phyloP scores from a whole-genome alignment of 1,140 invertebrate species.

The Helicoverpa armigera region DNA sequence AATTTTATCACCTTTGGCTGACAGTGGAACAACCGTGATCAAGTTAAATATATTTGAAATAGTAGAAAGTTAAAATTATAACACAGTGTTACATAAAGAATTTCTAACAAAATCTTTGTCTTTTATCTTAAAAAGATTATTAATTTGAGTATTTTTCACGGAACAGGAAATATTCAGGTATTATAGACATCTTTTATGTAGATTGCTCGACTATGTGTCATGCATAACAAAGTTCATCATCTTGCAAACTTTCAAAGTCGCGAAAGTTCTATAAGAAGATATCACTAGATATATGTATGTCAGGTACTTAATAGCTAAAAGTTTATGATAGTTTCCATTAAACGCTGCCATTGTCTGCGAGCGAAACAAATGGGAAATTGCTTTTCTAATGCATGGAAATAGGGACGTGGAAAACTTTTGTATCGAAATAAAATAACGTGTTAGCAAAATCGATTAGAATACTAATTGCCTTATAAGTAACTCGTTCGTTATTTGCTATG shows the following conservation, averaged over 20 bases:
- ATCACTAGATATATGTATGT: not conserved
- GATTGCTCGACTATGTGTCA: too few species aligned
- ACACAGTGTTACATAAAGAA: conserved; percentile 1
- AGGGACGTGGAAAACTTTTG: conserved; percentile 52
- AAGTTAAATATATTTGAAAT: not conserved
- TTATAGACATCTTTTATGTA: too few species aligned
- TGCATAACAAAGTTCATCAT: too few species aligned
- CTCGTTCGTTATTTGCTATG: not conserved
- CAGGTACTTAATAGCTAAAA: not conserved
- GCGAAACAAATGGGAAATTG: conserved; percentile 57
- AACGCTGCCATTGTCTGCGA: conserved; percentile 57
- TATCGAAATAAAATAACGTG: conserved; percentile 1
- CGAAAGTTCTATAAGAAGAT: conserved; percentile 9
- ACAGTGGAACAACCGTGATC: too few species aligned
- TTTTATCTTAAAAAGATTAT: too few species aligned
- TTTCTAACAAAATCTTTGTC: conserved; percentile 22
- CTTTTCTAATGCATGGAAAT: conserved; percentile 59
- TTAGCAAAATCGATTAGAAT: not conserved
- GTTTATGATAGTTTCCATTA: conserved; percentile 58
- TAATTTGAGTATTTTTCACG: too few species aligned
- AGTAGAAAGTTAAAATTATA: conserved; percentile 13
- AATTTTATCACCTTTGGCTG: too few species aligned
- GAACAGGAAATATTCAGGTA: too few species aligned
- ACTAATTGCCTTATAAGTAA: not conserved
- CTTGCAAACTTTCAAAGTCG: conserved; percentile 11